Conservation (phyloP, 2,888 invertebrate genomes). For the Acronicta alni region DNA sequence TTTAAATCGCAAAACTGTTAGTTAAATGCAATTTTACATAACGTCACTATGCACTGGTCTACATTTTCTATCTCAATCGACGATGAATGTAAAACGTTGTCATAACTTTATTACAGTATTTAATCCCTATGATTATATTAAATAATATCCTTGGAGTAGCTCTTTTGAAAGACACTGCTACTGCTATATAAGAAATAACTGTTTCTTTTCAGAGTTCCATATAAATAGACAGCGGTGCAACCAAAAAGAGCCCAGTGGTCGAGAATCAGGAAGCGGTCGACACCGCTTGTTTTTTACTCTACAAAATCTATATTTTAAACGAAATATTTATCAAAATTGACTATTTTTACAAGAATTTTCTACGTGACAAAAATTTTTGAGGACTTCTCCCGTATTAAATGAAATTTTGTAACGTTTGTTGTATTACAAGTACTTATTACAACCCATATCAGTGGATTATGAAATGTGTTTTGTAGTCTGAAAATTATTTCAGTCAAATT, state of each 20-base stretch:
- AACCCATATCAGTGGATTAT: constrained; percentile 49
- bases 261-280: constrained; percentile 52
- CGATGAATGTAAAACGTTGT: too few relatives aligned
- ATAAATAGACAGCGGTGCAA: constrained; percentile 7
- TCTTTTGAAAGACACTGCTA: neutral
- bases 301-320: constrained; percentile 59
- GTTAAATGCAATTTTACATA: neutral
- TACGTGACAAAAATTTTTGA: constrained; percentile 62
- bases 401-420: constrained; percentile 49
- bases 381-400: constrained; percentile 39
- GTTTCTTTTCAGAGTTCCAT: constrained; percentile 4
- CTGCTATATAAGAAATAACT: constrained; percentile 7
- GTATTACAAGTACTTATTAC: constrained; percentile 2
- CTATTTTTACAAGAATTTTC: constrained; percentile 66
- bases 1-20: too few relatives aligned
- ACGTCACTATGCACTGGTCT: too few relatives aligned
- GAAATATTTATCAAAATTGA: constrained; percentile 53
- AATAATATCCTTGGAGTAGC: too few relatives aligned
- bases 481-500: constrained; percentile 26
- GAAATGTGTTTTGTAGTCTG: constrained; percentile 35
- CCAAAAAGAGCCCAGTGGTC: constrained; percentile 56
- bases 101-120: too few relatives aligned
- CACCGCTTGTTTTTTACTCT: constrained; percentile 60
- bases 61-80: too few relatives aligned
- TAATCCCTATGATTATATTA: too few relatives aligned